Evolutionary conservation across 2,888 invertebrate species (phyloP), one percentile per base, ranked within the genome.

Genomic region (Nomada lathburiana): DNA sequence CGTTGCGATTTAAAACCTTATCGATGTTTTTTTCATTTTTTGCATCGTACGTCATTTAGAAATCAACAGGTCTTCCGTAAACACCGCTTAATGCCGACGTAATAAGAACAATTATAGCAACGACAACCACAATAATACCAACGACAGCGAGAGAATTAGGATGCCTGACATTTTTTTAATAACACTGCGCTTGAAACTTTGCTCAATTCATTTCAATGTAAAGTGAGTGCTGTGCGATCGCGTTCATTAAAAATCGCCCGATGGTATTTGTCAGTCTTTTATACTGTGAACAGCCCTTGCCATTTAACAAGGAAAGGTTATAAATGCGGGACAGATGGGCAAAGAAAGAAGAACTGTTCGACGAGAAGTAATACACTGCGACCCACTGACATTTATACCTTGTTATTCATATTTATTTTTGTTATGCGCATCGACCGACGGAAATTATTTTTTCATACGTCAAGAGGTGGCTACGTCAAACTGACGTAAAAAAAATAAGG

Each of bases 321-420:
- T 18, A 53, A 67, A 67, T n/a, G 36, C 62, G 23, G 20, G 53
- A 55, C 29, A 7, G 53, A 26, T 0, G 20, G 1, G 50, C 29
- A 53, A 63, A 80, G 55, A 62, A 68, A 69, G 75, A 67, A 55
- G 52, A 42, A 63, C 29, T 57, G 52, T 67, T 75, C 65, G 55
- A 55, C 65, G 55, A 65, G 81, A 75, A 80, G 18, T 75, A 74
- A 76, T 63, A 53, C 47, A 47, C 10, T 2, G 13, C 47, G 20
- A 82, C 82, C 82, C 60, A 62, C n/a, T 82, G 82, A 83, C 83
- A 77, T 83, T 83, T 77, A 77, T 70, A 70, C 73, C 64, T 77
- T 68, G 76, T 73, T 83, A 77, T 76, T 77, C 72, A 65, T 70
- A 77, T 83, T 83, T 82, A 82, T 82, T 83, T 83, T 82, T 44